A percentile compares a stretch with the other conserved stretches of the same genome.
Evolutionary conservation across 2,797 vertebrate genomes (phyloP).

Genomic region (Emys orbicularis): DNA sequence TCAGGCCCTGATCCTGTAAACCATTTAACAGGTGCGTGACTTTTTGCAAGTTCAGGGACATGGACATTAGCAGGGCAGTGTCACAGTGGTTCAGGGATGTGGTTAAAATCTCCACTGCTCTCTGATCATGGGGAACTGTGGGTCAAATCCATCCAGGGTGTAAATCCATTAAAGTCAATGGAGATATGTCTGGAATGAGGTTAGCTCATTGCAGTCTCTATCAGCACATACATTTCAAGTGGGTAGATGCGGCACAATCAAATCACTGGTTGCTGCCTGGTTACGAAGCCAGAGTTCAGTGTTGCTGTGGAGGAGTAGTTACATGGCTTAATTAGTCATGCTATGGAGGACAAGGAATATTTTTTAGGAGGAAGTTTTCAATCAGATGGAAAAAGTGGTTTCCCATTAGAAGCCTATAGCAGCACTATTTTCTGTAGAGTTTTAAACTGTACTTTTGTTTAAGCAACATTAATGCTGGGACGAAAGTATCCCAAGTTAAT

Average conservation of each 20-base stretch:
- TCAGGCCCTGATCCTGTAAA: neutral
- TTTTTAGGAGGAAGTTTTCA: neutral
- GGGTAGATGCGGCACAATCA: neutral
- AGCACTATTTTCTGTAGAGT: neutral
- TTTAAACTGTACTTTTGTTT: neutral
- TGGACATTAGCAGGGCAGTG: neutral
- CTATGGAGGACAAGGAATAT: neutral
- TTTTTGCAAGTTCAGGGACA: neutral
- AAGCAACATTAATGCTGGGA: neutral
- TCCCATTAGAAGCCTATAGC: neutral
- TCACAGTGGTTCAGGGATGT: neutral
- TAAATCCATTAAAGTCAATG: neutral
- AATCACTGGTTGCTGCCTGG: rapidly evolving
- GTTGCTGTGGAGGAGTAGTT: neutral
- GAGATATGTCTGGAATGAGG: neutral
- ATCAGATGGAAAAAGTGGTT: neutral
- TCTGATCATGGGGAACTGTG: neutral
- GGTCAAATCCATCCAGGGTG: neutral
- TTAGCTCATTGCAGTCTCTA: neutral
- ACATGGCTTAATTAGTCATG: neutral
- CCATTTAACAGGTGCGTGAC: neutral
- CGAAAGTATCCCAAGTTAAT: neutral
- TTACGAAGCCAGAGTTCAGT: neutral
- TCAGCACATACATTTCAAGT: rapidly evolving
- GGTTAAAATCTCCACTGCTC: neutral